phyloP scores from a whole-genome alignment of 2,888 invertebrate species.

The Plagodis dolabraria region DNA sequence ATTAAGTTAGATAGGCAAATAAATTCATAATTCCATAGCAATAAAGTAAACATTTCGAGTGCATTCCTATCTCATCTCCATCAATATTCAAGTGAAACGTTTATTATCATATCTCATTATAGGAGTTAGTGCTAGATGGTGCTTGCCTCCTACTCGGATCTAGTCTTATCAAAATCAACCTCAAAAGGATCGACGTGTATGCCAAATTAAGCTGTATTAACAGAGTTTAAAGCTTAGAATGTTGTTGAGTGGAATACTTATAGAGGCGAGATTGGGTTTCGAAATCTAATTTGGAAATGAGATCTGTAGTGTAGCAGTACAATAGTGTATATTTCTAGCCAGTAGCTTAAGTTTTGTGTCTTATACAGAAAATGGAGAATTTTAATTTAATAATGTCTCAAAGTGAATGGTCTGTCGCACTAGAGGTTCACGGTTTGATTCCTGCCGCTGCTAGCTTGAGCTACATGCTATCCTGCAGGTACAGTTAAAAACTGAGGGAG shows the following conservation, averaged over 20 bases:
- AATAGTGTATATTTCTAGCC: constrained; percentile 9
- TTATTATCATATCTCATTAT: constrained; percentile 86
- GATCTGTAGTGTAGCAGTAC: constrained; percentile 71
- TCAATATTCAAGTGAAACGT: constrained; percentile 82
- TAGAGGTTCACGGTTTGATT: background rate
- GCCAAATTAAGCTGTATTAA: constrained; percentile 43
- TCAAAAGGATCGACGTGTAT: constrained; percentile 31
- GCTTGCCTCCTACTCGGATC: constrained; percentile 73
- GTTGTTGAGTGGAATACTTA: constrained; percentile 45
- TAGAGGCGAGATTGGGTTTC: constrained; percentile 81
- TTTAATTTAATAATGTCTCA: background rate
- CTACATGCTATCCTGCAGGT: too few species aligned
- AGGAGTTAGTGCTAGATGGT: constrained; percentile 79
- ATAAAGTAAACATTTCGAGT: constrained; percentile 74
- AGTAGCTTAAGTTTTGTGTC: constrained; percentile 20
- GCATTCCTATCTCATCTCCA: constrained; percentile 79
- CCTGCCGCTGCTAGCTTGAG: too few species aligned
- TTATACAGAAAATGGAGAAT: background rate
- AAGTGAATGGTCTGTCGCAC: background rate
- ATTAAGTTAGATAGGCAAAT: constrained; percentile 18
- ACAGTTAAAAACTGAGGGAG: too few species aligned
- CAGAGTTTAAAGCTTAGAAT: constrained; percentile 43
- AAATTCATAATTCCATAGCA: constrained; percentile 45
- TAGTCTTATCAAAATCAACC: constrained; percentile 9
- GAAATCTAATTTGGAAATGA: constrained; percentile 84